These are phyloP conservation scores for Nomada lathburiana DNA, from an alignment of 2,888 invertebrate species.

Conservation along the genomic window DNA sequence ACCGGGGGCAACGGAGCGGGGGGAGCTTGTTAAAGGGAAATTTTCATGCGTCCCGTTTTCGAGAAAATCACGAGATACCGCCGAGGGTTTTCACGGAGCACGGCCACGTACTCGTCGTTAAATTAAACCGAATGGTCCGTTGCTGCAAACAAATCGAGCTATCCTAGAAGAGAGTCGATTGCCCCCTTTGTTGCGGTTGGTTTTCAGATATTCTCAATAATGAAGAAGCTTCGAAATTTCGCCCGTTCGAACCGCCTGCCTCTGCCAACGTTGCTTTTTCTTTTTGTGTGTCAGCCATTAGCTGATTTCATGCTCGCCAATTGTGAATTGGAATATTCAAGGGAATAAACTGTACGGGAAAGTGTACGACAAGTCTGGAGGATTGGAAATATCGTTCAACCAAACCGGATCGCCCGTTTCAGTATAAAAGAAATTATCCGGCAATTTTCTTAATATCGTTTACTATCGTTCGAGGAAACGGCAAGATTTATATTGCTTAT, in stretches of 20 bases:
- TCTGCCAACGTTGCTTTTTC: neutral
- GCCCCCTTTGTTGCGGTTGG: constrained; percentile 66
- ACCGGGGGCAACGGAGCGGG: constrained; percentile 18
- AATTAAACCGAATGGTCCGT: constrained; percentile 74
- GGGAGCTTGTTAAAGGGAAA: constrained; percentile 43
- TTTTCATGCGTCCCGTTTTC: constrained; percentile 55
- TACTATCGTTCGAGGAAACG: neutral
- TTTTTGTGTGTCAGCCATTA: neutral
- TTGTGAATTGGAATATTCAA: neutral
- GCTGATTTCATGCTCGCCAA: constrained; percentile 19
- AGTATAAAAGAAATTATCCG: neutral
- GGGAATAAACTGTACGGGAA: no score
- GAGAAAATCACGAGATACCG: constrained; percentile 66
- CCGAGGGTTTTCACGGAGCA: constrained; percentile 59
- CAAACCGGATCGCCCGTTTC: neutral
- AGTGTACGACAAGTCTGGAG: no score
- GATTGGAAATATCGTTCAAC: no score
- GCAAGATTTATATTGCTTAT: neutral
- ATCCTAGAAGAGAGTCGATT: constrained; percentile 63
- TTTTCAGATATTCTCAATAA: constrained; percentile 64
- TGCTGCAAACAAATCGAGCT: constrained; percentile 73
- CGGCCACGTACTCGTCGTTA: constrained; percentile 72
- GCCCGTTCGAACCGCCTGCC: constrained; percentile 22
- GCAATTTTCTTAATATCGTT: neutral
- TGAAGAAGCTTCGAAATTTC: constrained; percentile 52